Percentiles rank a stretch among this genome's conserved stretches.
Evolutionary conservation across 2,113 vertebrate species (phyloP).

Genomic region (Callorhinus ursinus): DNA sequence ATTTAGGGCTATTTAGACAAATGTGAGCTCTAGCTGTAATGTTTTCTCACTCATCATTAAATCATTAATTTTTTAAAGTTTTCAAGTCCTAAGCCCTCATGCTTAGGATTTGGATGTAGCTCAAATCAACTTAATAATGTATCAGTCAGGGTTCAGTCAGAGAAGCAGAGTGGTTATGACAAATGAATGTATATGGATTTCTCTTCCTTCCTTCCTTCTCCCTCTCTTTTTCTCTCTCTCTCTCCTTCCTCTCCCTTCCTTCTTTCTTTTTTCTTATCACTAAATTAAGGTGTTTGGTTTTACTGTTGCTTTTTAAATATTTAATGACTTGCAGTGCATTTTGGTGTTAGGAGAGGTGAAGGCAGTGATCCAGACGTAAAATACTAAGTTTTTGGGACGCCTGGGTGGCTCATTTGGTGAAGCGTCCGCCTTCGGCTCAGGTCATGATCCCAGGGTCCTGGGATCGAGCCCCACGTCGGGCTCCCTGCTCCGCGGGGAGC

Average conservation of each 20-base stretch:
- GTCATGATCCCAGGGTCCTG: no score
- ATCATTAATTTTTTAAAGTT: slow-evolving; percentile 46
- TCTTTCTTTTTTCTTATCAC: not conserved
- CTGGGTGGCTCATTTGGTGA: no score
- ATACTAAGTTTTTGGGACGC: not conserved
- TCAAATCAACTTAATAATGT: not conserved
- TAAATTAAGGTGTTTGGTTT: not conserved
- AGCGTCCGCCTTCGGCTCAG: no score
- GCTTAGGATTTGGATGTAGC: not conserved
- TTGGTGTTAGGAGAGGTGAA: not conserved
- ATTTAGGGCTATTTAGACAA: slow-evolving; percentile 18
- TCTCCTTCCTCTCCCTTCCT: not conserved
- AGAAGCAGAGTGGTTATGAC: not conserved
- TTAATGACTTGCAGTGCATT: not conserved
- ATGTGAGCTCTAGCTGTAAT: not conserved
- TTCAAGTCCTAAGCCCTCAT: slow-evolving; percentile 26
- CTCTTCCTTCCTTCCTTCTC: not conserved
- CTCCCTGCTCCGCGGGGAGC: no score
- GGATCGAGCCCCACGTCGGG: no score
- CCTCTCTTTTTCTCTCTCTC: no score
- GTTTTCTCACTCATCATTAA: slow-evolving; percentile 39
- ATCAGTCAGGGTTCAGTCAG: not conserved
- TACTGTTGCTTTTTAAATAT: slow-evolving; percentile 22
- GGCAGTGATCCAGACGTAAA: not conserved
- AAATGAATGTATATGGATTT: not conserved